Percentiles rank a stretch among this genome's conserved stretches.
Evolutionary conservation across 2,888 invertebrate species (phyloP).

Genomic region (Oxycera nigricornis): DNA sequence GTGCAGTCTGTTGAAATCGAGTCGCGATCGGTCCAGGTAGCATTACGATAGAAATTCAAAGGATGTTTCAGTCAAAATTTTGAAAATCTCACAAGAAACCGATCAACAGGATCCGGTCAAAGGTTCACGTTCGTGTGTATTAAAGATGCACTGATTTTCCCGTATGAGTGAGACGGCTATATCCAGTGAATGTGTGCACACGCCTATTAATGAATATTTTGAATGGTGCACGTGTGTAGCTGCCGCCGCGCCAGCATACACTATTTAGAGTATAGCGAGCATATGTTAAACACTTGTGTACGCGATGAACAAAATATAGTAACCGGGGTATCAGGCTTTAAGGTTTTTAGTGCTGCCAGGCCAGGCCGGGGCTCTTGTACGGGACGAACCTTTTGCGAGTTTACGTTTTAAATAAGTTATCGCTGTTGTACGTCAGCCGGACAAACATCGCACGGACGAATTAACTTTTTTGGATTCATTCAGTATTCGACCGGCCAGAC

Average conservation of each 20-base stretch:
- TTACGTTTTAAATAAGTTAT: constrained; percentile 5
- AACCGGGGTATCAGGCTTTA: neutral
- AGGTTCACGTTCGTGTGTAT: neutral
- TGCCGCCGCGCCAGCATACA: neutral
- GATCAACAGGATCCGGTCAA: neutral
- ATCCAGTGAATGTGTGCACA: neutral
- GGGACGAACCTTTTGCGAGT: constrained; percentile 9
- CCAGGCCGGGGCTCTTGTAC: constrained; percentile 19
- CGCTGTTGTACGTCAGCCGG: neutral
- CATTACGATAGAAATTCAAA: neutral
- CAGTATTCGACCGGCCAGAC: no score
- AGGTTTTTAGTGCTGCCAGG: constrained; percentile 20
- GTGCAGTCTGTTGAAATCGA: neutral
- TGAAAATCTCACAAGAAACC: neutral
- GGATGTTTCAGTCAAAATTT: neutral
- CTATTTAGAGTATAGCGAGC: neutral
- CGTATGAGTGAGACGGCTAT: neutral
- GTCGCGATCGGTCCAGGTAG: neutral
- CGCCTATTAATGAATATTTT: neutral
- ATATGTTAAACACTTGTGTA: constrained; percentile 16
- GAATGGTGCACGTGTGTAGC: neutral
- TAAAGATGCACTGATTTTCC: neutral
- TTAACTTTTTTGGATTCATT: neutral
- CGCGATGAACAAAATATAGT: constrained; percentile 11
- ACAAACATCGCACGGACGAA: neutral